Conservation (phyloP, 2,888 invertebrate genomes). For the Neoscelio sp. region DNA sequence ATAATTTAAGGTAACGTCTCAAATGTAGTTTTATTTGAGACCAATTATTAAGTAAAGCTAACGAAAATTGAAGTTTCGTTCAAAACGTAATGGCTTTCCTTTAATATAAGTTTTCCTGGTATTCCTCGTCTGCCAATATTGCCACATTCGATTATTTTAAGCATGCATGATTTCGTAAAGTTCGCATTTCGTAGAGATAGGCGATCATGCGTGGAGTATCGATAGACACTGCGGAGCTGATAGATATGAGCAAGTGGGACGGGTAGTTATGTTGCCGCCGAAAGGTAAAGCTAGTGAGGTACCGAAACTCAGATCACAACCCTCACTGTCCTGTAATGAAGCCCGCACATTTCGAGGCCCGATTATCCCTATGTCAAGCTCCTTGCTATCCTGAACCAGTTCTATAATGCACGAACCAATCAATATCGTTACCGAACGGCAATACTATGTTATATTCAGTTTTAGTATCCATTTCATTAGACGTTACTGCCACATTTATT, state of each 20-base stretch:
- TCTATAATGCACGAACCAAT: slow-evolving; percentile 51
- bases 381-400: slow-evolving; percentile 46
- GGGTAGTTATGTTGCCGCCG: slow-evolving; percentile 38
- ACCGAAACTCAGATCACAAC: slow-evolving; percentile 67
- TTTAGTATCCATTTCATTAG: slow-evolving; percentile 29
- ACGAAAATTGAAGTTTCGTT: slow-evolving; percentile 28
- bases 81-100: slow-evolving; percentile 31
- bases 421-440: slow-evolving; percentile 35
- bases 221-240: slow-evolving; percentile 71
- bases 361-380: slow-evolving; percentile 51
- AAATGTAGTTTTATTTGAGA: not conserved
- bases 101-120: slow-evolving; percentile 29
- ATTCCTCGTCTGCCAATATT: not conserved
- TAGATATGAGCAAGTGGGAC: slow-evolving; percentile 30
- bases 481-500: not conserved
- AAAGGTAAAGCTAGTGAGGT: slow-evolving; percentile 46
- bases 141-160: slow-evolving; percentile 33
- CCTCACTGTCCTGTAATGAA: slow-evolving; percentile 71
- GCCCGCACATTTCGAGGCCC: slow-evolving; percentile 65
- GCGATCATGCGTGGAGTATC: slow-evolving; percentile 79
- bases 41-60: slow-evolving; percentile 20
- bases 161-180: slow-evolving; percentile 45
- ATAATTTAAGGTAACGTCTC: too few relatives aligned
- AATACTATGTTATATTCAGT: slow-evolving; percentile 24
- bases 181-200: slow-evolving; percentile 63